Base-by-base conservation (phyloP, 2,113 vertebrate genomes). In the Boleophthalmus pectinirostris region DNA sequence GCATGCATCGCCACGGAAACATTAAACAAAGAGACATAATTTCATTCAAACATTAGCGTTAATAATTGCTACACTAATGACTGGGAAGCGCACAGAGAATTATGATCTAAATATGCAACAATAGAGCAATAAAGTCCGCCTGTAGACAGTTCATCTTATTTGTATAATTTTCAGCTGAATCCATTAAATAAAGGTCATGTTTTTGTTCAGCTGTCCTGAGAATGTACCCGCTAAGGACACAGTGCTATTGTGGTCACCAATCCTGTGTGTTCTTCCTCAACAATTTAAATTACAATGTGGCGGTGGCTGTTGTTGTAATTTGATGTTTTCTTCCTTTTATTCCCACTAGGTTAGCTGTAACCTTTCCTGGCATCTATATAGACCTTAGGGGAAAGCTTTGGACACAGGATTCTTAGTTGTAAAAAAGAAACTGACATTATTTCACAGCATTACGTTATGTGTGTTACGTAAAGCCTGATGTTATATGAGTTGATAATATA, bases 101-200 rank as follows among this genome's bases (percentile, higher is more conserved):
- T 47, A 66, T 47, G 43, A 66, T 24, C 21, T 64, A n/a, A 64
- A 64, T 43, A 35, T 43, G 33, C 33, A 7, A 33, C 24, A 18
- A 33, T 33, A 25, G 58, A 38, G 61, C 11, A 64, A 64, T 64
- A 64, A 64, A 64, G 20, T 43, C 18, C 9, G 61, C 18, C 35
- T 21, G 35, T 64, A n/a, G 38, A 64, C 29, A 64, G n/a, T 64
- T 12, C 5, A 21, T 64, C 33, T n/a, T 43, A 9, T 16, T 64
- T 64, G 38, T 11, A 64, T 38, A n/a, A 64, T 64, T 64, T n/a
- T 9, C 29, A n/a, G 5, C 20, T 64, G 33, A 38, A 64, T 64
- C 33, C 61, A 43, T 61, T 61, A 33, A 61, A 29, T 61, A 64
- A 64, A 64, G 61, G 29, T 64, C 33, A 38, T 12, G 58, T 38